phyloP scores from a whole-genome alignment of 2,797 vertebrate genomes.

The Rallus crepitans region DNA sequence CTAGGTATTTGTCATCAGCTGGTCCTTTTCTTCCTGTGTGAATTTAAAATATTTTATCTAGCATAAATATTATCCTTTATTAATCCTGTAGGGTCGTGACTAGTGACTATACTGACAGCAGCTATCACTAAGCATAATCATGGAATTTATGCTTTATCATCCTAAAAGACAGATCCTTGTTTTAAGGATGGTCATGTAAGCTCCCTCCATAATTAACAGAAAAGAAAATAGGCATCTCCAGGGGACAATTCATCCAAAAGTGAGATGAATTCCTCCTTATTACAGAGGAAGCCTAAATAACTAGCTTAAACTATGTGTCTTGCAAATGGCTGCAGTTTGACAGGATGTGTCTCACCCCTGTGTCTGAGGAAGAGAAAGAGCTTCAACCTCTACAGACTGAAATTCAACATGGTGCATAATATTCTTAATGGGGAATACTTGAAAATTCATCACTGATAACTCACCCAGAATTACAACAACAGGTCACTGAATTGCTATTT shows the following conservation, averaged over 20 bases:
- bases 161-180: neutral
- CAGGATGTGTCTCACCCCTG: neutral
- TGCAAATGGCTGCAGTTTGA: neutral
- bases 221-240: neutral
- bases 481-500: constrained; percentile 41
- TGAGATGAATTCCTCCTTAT: neutral
- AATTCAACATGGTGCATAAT: neutral
- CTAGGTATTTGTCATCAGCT: neutral
- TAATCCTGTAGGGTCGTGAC: neutral
- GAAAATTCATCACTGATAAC: constrained; percentile 3
- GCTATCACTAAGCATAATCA: neutral
- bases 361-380: neutral
- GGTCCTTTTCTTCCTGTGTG: neutral
- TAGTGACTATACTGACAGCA: neutral
- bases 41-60: neutral
- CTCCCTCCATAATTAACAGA: neutral
- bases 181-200: neutral
- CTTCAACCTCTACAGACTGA: neutral
- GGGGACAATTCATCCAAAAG: neutral
- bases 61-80: neutral
- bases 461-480: constrained; percentile 11
- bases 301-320: neutral
- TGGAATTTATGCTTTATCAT: neutral
- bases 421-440: neutral
- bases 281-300: neutral